Conservation (phyloP, 2,888 invertebrate species). For the Hyposoter dolosus region DNA sequence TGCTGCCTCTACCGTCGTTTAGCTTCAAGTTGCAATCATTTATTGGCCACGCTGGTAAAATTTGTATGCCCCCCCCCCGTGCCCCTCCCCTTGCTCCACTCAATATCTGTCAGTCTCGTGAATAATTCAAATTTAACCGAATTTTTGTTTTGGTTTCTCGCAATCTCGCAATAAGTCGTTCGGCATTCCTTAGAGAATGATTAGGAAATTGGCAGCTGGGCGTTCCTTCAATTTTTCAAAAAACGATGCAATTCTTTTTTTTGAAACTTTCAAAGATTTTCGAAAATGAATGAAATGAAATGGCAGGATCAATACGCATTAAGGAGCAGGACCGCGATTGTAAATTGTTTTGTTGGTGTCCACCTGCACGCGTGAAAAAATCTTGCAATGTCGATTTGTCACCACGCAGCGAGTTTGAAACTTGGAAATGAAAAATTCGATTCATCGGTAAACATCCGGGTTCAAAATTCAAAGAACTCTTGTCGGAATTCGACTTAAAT, state of each 20-base stretch:
- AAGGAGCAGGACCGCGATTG: too few relatives aligned
- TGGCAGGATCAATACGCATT: too few relatives aligned
- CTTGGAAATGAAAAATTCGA: too few relatives aligned
- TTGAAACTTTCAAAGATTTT: neutral
- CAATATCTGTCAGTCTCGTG: neutral
- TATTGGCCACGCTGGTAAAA: slow-evolving; percentile 46
- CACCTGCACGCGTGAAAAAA: too few relatives aligned
- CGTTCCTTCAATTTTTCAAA: neutral
- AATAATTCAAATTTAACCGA: neutral
- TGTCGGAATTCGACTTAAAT: neutral
- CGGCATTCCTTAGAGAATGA: neutral
- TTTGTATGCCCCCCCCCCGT: neutral
- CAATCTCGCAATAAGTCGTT: neutral
- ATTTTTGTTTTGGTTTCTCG: neutral
- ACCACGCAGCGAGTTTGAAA: too few relatives aligned
- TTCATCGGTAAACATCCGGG: neutral
- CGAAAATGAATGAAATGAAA: neutral
- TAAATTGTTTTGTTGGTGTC: too few relatives aligned
- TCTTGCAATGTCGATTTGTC: too few relatives aligned
- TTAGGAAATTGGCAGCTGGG: neutral
- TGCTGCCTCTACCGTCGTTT: slow-evolving; percentile 65
- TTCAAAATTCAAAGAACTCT: neutral
- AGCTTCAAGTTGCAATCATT: slow-evolving; percentile 43
- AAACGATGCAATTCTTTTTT: neutral
- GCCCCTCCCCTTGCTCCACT: neutral